A percentile compares a stretch with the other conserved stretches of the same genome.
Evolutionary conservation across 2,113 vertebrate genomes (phyloP).

Genomic region (Paedocypris sp.): DNA sequence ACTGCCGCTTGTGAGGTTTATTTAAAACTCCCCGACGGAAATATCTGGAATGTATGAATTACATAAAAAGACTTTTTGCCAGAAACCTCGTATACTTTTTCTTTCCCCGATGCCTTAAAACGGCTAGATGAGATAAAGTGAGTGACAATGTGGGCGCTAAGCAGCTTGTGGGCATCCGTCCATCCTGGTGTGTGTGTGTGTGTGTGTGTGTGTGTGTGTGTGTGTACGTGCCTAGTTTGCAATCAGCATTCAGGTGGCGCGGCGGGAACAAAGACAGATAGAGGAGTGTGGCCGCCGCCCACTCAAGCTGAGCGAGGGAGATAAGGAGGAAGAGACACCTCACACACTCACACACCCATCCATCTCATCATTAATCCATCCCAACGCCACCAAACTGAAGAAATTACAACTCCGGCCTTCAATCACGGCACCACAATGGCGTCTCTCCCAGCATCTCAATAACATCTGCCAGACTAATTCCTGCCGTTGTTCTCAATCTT

Average conservation of each 20-base stretch:
- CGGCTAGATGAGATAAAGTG: conserved; percentile 28
- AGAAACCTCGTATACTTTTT: neutral
- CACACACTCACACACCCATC: conserved; percentile 15
- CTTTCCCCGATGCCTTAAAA: conserved; percentile 11
- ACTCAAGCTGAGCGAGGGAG: conserved; percentile 40
- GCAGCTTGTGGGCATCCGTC: conserved; percentile 24
- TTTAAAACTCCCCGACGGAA: too few relatives aligned
- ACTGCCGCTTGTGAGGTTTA: too few relatives aligned
- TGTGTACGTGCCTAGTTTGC: conserved; percentile 24
- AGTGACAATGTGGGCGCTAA: conserved; percentile 22
- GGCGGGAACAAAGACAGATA: conserved; percentile 31
- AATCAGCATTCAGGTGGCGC: conserved; percentile 50
- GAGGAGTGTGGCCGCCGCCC: conserved; percentile 29
- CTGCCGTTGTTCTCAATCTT: too few relatives aligned
- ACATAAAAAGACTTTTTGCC: too few relatives aligned
- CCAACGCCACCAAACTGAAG: neutral
- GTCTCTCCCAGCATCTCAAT: too few relatives aligned
- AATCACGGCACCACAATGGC: too few relatives aligned
- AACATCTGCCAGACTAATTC: too few relatives aligned
- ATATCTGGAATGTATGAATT: too few relatives aligned
- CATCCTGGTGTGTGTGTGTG: neutral
- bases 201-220: conserved; percentile 12
- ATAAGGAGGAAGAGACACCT: conserved; percentile 35
- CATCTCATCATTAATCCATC: conserved; percentile 29
- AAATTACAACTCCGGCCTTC: too few relatives aligned